phyloP scores from a whole-genome alignment of 2,888 invertebrate genomes.

The Polymixis lichenea region DNA sequence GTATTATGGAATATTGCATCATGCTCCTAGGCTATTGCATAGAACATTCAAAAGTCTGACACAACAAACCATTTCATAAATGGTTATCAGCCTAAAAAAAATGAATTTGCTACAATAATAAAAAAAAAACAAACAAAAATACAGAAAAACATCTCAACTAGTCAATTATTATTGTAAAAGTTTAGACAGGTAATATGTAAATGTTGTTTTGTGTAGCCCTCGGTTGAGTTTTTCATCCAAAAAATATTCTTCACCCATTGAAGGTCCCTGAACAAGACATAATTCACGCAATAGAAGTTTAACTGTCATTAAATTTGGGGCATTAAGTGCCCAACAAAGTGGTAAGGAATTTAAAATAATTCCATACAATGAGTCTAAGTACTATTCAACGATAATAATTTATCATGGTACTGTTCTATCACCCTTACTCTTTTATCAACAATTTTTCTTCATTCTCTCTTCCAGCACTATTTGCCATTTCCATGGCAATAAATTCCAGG shows the following conservation, averaged over 20 bases:
- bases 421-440: constrained; percentile 56
- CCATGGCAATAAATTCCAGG: constrained; percentile 87
- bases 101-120: background rate
- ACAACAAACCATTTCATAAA: background rate
- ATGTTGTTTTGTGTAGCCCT: background rate
- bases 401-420: background rate
- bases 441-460: constrained; percentile 65
- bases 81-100: background rate
- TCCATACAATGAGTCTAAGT: constrained; percentile 6
- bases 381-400: background rate
- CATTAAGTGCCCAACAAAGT: too few relatives aligned
- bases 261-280: too few relatives aligned
- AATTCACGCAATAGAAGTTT: too few relatives aligned
- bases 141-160: background rate
- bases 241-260: background rate
- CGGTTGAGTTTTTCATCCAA: background rate
- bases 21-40: background rate
- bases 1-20: constrained; percentile 8
- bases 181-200: background rate
- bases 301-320: too few relatives aligned
- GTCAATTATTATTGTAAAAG: background rate
- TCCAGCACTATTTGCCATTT: constrained; percentile 74
- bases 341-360: constrained; percentile 11
- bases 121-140: constrained; percentile 3
- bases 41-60: background rate